phyloP scores from a whole-genome alignment of 2,113 vertebrate species.

The Cranoglanis bouderius region DNA sequence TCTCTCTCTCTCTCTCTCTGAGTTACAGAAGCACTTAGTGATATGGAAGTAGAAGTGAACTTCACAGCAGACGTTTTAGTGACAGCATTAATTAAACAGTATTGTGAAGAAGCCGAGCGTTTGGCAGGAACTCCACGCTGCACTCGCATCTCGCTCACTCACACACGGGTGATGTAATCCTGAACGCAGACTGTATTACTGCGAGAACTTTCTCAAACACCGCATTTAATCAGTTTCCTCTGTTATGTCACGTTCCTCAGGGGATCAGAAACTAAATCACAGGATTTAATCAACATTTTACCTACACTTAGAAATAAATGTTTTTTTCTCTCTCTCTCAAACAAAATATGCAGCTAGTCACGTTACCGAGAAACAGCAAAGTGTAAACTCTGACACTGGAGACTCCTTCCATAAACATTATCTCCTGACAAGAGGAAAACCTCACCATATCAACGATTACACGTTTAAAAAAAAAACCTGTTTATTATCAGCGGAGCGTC shows the following conservation, averaged over 20 bases:
- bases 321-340: background rate
- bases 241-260: background rate
- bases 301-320: background rate
- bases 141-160: slow-evolving; percentile 24
- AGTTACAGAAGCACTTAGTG: slow-evolving; percentile 75
- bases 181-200: slow-evolving; percentile 15
- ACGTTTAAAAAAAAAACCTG: background rate
- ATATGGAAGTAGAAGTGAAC: slow-evolving; percentile 81
- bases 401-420: background rate
- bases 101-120: slow-evolving; percentile 75
- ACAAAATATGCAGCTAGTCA: too few species aligned
- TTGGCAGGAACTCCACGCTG: slow-evolving; percentile 67
- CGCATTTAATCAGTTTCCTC: background rate
- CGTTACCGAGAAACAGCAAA: too few species aligned
- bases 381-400: background rate
- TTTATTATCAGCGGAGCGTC: background rate
- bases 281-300: background rate
- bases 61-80: slow-evolving; percentile 76
- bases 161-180: slow-evolving; percentile 49
- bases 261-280: background rate
- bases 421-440: background rate
- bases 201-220: slow-evolving; percentile 8
- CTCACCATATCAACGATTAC: background rate
- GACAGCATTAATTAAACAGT: slow-evolving; percentile 81
- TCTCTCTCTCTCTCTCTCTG: background rate